These are phyloP conservation scores for Drosophila formosana DNA, from an alignment of 2,888 invertebrate species.

Conservation along the genomic window DNA sequence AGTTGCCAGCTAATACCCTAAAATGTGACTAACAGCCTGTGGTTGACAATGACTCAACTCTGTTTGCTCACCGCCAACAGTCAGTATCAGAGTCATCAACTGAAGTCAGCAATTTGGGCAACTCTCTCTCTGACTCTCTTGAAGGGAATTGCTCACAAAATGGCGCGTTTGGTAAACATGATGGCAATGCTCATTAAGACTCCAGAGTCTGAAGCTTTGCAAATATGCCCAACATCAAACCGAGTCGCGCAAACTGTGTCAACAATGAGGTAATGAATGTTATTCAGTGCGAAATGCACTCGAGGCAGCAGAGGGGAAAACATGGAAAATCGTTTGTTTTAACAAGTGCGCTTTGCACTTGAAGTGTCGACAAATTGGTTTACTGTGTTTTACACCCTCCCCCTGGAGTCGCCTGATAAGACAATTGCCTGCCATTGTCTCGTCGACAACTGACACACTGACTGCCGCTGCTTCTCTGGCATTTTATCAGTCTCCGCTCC, in stretches of 20 bases:
- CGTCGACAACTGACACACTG: constrained; percentile 4
- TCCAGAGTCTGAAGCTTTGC: constrained; percentile 34
- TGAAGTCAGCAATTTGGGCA: constrained; percentile 26
- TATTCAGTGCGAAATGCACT: constrained; percentile 26
- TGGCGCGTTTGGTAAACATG: constrained; percentile 4
- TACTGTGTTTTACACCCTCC: constrained; percentile 16
- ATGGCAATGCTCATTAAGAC: constrained; percentile 11
- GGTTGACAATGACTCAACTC: constrained; percentile 39
- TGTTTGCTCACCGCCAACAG: background rate
- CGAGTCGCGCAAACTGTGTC: constrained; percentile 46
- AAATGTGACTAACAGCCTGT: constrained; percentile 46
- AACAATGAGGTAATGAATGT: constrained; percentile 72
- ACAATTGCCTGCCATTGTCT: constrained; percentile 65
- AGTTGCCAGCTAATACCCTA: constrained; percentile 8
- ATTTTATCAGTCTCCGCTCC: constrained; percentile 41
- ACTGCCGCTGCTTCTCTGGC: constrained; percentile 13
- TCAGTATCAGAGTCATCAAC: constrained; percentile 18
- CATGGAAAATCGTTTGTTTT: constrained; percentile 72
- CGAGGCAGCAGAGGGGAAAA: constrained; percentile 21
- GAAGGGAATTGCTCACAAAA: constrained; percentile 1
- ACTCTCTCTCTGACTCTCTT: background rate
- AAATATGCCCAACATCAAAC: constrained; percentile 21
- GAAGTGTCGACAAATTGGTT: constrained; percentile 45
- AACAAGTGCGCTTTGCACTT: constrained; percentile 73
- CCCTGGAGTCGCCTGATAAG: constrained; percentile 44